These are phyloP conservation scores for Liopterus haemorrhoidalis DNA, from an alignment of 2,888 invertebrate genomes.

Conservation along the genomic window DNA sequence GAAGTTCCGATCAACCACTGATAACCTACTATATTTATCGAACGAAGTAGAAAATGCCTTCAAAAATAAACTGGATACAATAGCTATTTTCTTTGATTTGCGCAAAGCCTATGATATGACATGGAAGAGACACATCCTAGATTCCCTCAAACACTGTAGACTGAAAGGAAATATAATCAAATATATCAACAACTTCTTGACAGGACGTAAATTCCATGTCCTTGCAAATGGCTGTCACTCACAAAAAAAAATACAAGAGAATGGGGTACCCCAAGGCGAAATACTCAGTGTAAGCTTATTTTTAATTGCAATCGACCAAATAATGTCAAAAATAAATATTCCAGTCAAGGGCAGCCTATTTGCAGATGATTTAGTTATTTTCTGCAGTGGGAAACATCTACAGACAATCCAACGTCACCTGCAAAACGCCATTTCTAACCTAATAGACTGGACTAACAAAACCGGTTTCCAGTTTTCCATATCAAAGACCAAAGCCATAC, in stretches of 20 bases:
- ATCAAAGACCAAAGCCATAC: constrained; percentile 13
- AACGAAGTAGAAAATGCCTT: constrained; percentile 1
- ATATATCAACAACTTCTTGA: constrained; percentile 5
- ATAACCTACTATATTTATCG: background rate
- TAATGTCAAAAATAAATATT: background rate
- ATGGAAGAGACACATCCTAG: constrained; percentile 2
- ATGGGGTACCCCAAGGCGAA: constrained; percentile 25
- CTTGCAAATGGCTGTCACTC: background rate
- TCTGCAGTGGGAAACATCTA: constrained; percentile 15
- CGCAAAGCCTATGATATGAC: constrained; percentile 11
- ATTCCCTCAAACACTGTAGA: background rate
- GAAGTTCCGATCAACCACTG: background rate
- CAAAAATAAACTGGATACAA: background rate
- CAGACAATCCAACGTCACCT: constrained; percentile 9
- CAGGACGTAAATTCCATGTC: background rate
- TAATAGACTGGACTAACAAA: constrained; percentile 1
- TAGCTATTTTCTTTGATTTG: constrained; percentile 11
- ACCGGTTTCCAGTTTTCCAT: constrained; percentile 21
- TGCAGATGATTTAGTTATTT: constrained; percentile 24
- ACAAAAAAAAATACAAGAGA: constrained; percentile 6
- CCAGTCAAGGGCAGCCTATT: constrained; percentile 15
- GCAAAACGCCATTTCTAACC: constrained; percentile 16
- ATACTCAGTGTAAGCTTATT: constrained; percentile 24
- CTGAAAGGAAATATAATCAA: background rate
- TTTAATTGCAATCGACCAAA: constrained; percentile 23